Percentiles rank a stretch among this genome's conserved stretches.
Conservation (phyloP, 2,888 invertebrate genomes). For the Charanyca ferruginea region DNA sequence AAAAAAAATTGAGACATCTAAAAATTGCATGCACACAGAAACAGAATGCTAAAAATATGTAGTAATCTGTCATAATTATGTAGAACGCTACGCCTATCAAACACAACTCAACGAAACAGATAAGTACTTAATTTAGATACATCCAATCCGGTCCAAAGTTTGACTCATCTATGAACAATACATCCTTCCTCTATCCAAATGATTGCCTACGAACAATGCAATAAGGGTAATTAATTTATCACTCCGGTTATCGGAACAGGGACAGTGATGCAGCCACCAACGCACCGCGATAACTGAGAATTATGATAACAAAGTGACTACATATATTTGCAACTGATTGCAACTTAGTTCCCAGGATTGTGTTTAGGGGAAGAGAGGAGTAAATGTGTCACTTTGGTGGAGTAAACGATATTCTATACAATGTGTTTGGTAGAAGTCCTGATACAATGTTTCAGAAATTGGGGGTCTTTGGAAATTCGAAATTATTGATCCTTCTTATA, state of each 20-base stretch:
- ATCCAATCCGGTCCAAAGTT: conserved; percentile 1
- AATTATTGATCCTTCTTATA: too few relatives aligned
- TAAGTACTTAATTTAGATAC: background rate
- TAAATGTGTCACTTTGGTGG: background rate
- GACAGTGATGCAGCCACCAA: conserved; percentile 60
- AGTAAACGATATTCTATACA: background rate
- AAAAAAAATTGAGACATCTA: too few relatives aligned
- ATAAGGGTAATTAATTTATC: conserved; percentile 50
- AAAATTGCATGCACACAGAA: background rate
- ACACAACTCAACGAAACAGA: background rate
- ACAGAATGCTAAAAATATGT: too few relatives aligned
- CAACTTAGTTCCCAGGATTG: conserved; percentile 43
- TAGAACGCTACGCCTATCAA: background rate
- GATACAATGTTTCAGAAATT: too few relatives aligned
- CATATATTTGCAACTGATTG: conserved; percentile 57
- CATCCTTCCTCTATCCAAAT: conserved; percentile 25
- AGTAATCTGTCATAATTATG: background rate
- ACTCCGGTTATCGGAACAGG: conserved; percentile 57
- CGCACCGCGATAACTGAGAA: conserved; percentile 53
- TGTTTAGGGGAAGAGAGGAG: background rate
- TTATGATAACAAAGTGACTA: conserved; percentile 55
- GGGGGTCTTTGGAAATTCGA: too few relatives aligned
- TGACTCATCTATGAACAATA: conserved; percentile 18
- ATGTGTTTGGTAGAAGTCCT: too few relatives aligned
- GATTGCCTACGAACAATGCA: conserved; percentile 33